phyloP scores from a whole-genome alignment of 1,140 invertebrate species.

The Leptinotarsa defecta region DNA sequence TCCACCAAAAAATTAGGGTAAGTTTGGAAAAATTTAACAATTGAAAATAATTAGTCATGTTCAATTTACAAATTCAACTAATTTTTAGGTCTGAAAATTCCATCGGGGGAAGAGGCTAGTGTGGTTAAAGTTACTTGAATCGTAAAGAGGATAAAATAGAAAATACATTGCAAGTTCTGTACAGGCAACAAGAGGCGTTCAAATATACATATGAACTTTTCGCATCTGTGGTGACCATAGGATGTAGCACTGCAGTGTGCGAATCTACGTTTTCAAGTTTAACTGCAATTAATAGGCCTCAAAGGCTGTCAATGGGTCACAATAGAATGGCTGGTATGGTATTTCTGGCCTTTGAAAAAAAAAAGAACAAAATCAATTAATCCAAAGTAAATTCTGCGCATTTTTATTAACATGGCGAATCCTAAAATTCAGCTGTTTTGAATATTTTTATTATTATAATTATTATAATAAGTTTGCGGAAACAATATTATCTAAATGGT shows the following conservation, averaged over 20 bases:
- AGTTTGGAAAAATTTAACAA: background rate
- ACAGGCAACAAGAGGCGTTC: constrained; percentile 34
- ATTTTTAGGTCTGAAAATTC: background rate
- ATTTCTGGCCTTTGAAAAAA: too few species aligned
- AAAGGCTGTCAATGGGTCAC: background rate
- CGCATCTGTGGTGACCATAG: constrained; percentile 41
- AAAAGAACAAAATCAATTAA: too few species aligned
- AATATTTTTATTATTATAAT: too few species aligned
- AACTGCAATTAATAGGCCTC: constrained; percentile 14
- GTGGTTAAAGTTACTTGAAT: background rate
- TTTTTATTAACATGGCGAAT: too few species aligned
- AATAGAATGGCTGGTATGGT: too few species aligned
- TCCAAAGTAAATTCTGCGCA: too few species aligned
- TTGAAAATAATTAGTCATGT: background rate
- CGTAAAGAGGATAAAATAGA: constrained; percentile 5
- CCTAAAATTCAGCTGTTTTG: too few species aligned
- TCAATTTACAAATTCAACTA: background rate
- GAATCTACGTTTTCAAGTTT: constrained; percentile 16
- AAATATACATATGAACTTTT: constrained; percentile 45
- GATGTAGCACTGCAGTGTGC: constrained; percentile 44
- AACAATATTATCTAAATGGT: too few species aligned
- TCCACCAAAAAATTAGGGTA: too few species aligned
- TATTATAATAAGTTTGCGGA: too few species aligned
- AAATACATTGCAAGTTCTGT: background rate
- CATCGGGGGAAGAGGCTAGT: background rate